A percentile compares a stretch with the other conserved stretches of the same genome.
Conservation (phyloP, 2,113 vertebrate species). For the Hoplias malabaricus region DNA sequence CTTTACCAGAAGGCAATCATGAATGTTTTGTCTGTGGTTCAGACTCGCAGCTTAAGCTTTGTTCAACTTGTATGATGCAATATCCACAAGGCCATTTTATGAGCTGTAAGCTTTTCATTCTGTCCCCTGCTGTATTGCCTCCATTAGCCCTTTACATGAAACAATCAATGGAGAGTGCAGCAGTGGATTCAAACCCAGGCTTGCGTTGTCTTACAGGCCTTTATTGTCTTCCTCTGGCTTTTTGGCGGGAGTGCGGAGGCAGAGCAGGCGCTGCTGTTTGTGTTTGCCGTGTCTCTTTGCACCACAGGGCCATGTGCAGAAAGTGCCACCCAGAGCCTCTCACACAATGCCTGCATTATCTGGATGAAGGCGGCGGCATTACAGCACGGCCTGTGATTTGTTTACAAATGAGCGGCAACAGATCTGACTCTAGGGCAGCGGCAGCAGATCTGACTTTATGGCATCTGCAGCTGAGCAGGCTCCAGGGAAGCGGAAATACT, state of each 20-base stretch:
- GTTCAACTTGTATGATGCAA: not conserved
- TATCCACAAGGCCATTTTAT: slow-evolving; percentile 1
- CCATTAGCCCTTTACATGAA: slow-evolving; percentile 18
- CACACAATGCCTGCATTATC: slow-evolving; percentile 43
- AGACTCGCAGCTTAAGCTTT: not conserved
- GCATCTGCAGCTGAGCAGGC: no score
- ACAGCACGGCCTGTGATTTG: slow-evolving; percentile 43
- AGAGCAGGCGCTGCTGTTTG: slow-evolving; percentile 20
- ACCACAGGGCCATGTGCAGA: slow-evolving; percentile 38
- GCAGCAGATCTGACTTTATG: no score
- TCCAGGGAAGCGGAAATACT: no score
- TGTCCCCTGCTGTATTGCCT: not conserved
- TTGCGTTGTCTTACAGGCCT: not conserved
- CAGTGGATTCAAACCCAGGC: not conserved
- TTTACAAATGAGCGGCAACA: slow-evolving; percentile 33
- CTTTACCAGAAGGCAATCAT: not conserved
- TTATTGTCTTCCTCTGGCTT: not conserved
- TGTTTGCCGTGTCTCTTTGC: slow-evolving; percentile 27
- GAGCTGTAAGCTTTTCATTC: slow-evolving; percentile 10
- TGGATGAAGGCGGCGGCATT: slow-evolving; percentile 10
- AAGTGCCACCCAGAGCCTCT: slow-evolving; percentile 35
- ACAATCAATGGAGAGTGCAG: not conserved
- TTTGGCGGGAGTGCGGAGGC: slow-evolving; percentile 6
- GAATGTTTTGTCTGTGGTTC: not conserved
- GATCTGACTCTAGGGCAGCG: slow-evolving; percentile 35